phyloP scores from a whole-genome alignment of 2,888 invertebrate genomes.

The Drosophila paucipuncta region DNA sequence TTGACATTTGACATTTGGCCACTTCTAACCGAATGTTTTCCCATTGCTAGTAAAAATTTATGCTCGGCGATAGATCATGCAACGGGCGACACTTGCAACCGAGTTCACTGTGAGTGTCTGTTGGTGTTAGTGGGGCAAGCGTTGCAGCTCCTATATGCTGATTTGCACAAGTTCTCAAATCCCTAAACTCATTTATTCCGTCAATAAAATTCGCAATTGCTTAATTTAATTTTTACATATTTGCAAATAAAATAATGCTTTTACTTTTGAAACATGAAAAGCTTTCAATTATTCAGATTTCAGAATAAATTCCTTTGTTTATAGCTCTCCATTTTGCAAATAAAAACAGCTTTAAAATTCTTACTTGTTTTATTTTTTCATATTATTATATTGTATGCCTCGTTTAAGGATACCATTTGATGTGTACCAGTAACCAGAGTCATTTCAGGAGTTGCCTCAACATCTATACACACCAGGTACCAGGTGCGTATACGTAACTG shows the following conservation, averaged over 20 bases:
- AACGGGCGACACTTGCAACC: constrained; percentile 55
- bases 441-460: constrained; percentile 12
- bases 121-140: constrained; percentile 33
- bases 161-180: constrained; percentile 24
- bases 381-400: not conserved
- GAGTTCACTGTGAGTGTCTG: constrained; percentile 9
- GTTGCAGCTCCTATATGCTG: constrained; percentile 1
- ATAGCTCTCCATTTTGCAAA: not conserved
- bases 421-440: not conserved
- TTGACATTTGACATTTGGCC: constrained; percentile 53
- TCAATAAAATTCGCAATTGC: not conserved
- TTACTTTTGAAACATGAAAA: not conserved
- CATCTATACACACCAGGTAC: not conserved
- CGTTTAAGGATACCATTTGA: not conserved
- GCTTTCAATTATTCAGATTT: not conserved
- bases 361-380: not conserved
- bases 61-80: constrained; percentile 69
- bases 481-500: not conserved
- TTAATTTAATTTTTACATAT: not conserved
- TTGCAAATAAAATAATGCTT: not conserved
- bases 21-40: constrained; percentile 26
- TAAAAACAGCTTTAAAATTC: not conserved
- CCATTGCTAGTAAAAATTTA: constrained; percentile 67
- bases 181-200: not conserved
- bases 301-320: not conserved